Base-by-base conservation (phyloP, 2,888 invertebrate species). In the Cephonodes hylas region DNA sequence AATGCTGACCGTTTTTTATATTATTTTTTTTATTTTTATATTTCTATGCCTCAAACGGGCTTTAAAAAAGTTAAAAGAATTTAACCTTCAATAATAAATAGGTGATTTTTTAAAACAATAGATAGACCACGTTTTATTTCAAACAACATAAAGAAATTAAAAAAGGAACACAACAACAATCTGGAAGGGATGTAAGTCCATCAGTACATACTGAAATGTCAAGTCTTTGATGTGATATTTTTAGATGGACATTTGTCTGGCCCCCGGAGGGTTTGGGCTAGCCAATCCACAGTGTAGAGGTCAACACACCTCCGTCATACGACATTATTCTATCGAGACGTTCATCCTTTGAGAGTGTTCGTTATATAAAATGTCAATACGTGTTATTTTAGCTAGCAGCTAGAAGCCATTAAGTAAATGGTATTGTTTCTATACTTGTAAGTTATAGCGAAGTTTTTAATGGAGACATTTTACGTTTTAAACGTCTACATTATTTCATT, bases 181-280 rank as follows among this genome's bases (percentile, higher is more conserved):
- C 38, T n/a, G 38, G n/a, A 38, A 13, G 10, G 3, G 8, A 20
- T 45, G 20, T 45, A 7, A 10, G 20, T 10, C 10, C 8, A 48
- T 27, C 25, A 25, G 25, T 27, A 25, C 72, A 69, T 65, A 68
- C 56, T 56, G 63, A 77, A 81, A 81, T 79, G 77, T 75, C 78
- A 79, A 71, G 73, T 69, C 58, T 66, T 66, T 73, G 65, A 65
- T 63, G 61, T 71, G 71, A 67, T 76, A 81, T 80, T 76, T 78
- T 72, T 68, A 67, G 72, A 73, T 60, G 64, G 65, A 58, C 60
- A 65, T 69, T 63, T 66, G 65, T 62, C 61, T 66, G 25, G 64
- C 34, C 61, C 60, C 57, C 48, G 15, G 61, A 58, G 61, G 63
- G 64, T 64, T 64, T 64, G 46, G 56, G 46, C 18, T 18, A 53